These are phyloP conservation scores for Pseudorasbora parva DNA, from an alignment of 2,113 vertebrate genomes.

Conservation along the genomic window DNA sequence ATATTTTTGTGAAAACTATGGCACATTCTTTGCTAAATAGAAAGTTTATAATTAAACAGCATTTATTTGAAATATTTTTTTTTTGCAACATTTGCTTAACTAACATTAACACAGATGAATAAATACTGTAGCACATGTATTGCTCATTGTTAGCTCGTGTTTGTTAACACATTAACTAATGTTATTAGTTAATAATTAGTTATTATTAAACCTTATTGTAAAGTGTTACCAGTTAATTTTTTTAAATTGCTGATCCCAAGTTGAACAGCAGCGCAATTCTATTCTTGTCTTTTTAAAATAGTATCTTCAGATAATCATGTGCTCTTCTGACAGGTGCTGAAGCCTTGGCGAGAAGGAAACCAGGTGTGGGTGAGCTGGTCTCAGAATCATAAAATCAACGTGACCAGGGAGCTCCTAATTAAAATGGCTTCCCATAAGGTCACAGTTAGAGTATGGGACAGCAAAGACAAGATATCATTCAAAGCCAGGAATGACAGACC, in stretches of 20 bases:
- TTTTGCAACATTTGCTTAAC: not conserved
- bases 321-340: conserved; percentile 67
- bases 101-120: too few species aligned
- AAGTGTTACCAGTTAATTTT: not conserved
- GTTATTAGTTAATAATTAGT: too few species aligned
- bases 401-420: conserved; percentile 77
- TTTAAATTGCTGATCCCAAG: not conserved
- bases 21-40: not conserved
- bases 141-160: too few species aligned
- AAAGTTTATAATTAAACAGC: not conserved
- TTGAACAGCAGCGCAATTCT: not conserved
- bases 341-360: conserved; percentile 77
- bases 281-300: not conserved
- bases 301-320: not conserved
- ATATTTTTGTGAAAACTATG: not conserved
- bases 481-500: conserved; percentile 68
- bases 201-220: too few species aligned
- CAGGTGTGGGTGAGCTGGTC: conserved; percentile 82
- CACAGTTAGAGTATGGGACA: conserved; percentile 77
- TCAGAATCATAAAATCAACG: conserved; percentile 67
- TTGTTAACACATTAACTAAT: too few species aligned
- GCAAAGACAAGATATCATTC: conserved; percentile 71
- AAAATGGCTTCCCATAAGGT: conserved; percentile 79
- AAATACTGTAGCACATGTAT: too few species aligned
- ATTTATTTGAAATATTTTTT: not conserved